Evolutionary conservation across 1,140 invertebrate species (phyloP).

Genomic region (Sarcophaga peregrina): DNA sequence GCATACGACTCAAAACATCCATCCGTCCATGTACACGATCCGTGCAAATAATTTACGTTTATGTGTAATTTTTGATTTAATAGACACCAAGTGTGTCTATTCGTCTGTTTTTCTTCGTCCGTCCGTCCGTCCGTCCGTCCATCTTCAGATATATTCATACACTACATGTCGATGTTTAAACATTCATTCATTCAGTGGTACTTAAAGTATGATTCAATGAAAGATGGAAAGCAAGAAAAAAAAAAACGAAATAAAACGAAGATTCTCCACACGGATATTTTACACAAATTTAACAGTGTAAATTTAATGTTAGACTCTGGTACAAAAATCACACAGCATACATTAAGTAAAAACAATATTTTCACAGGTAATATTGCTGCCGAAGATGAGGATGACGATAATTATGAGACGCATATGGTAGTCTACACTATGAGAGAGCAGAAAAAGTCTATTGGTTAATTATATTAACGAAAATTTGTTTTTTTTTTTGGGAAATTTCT

Average conservation of each 20-base stretch:
- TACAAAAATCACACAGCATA: not conserved
- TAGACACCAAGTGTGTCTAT: constrained; percentile 14
- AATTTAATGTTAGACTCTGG: constrained; percentile 10
- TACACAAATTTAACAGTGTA: constrained; percentile 11
- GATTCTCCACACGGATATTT: constrained; percentile 10
- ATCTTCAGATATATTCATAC: too few species aligned
- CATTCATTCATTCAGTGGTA: too few species aligned
- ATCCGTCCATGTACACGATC: not conserved
- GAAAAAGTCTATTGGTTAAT: not conserved
- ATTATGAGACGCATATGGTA: not conserved
- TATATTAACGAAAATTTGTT: too few species aligned
- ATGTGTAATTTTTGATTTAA: constrained; percentile 16
- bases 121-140: too few species aligned
- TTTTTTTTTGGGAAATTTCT: too few species aligned
- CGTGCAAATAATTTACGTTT: constrained; percentile 15
- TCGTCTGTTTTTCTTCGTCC: not conserved
- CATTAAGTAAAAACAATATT: not conserved
- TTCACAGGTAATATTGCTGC: constrained; percentile 14
- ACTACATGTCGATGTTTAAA: too few species aligned
- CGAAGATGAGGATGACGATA: constrained; percentile 1
- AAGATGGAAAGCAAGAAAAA: not conserved
- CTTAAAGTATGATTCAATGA: not conserved
- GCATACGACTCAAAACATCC: too few species aligned
- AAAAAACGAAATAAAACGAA: not conserved
- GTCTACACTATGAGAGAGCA: not conserved